Evolutionary conservation across 2,888 invertebrate species (phyloP).

Genomic region (Hemithea aestivaria): DNA sequence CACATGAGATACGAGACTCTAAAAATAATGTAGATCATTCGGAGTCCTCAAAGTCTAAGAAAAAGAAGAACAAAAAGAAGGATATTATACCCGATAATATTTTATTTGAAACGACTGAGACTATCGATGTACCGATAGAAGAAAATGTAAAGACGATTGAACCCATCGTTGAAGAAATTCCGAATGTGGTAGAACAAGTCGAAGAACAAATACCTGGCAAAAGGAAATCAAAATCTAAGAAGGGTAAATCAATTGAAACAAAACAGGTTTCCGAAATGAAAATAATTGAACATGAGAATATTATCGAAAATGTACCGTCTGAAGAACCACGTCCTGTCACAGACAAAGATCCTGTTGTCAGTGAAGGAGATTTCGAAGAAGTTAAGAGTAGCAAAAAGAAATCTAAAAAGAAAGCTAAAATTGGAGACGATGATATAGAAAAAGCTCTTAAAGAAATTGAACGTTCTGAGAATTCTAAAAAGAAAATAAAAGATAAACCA

Average conservation of each 20-base stretch:
- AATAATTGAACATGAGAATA: slow-evolving; percentile 8
- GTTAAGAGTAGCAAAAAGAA: slow-evolving; percentile 50
- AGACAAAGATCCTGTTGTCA: slow-evolving; percentile 2
- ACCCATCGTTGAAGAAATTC: slow-evolving; percentile 28
- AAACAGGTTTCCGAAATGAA: slow-evolving; percentile 1
- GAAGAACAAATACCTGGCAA: slow-evolving; percentile 27
- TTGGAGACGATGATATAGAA: slow-evolving; percentile 47
- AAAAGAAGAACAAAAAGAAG: slow-evolving; percentile 46
- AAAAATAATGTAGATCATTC: background rate
- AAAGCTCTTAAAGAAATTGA: slow-evolving; percentile 51
- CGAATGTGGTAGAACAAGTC: slow-evolving; percentile 35
- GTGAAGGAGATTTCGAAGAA: slow-evolving; percentile 30
- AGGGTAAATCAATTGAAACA: slow-evolving; percentile 8
- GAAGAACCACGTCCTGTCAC: slow-evolving; percentile 10
- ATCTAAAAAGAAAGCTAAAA: slow-evolving; percentile 48
- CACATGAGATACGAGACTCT: background rate
- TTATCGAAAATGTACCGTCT: slow-evolving; percentile 5
- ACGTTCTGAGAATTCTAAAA: slow-evolving; percentile 37
- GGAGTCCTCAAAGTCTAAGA: slow-evolving; percentile 36
- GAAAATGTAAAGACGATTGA: slow-evolving; percentile 29
- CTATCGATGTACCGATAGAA: slow-evolving; percentile 21
- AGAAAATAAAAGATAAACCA: slow-evolving; percentile 39
- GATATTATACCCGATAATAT: slow-evolving; percentile 26
- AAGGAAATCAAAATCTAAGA: slow-evolving; percentile 35
- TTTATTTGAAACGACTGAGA: slow-evolving; percentile 12